These are phyloP conservation scores for Heliconius erato DNA, from an alignment of 2,888 invertebrate species.

Conservation along the genomic window DNA sequence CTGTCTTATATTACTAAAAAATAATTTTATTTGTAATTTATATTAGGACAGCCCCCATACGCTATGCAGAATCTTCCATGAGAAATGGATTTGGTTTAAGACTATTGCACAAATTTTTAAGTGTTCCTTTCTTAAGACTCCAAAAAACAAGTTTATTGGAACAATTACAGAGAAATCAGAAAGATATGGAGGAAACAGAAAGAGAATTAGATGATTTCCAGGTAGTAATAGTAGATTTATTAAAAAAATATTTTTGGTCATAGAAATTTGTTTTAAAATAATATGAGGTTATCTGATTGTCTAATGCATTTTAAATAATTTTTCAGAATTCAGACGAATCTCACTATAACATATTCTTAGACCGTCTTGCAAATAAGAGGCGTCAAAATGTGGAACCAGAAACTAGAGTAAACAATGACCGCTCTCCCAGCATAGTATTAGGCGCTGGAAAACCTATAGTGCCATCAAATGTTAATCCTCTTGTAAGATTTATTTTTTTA, in stretches of 20 bases:
- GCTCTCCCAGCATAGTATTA: conserved; percentile 79
- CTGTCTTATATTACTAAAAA: not conserved
- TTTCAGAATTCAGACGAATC: conserved; percentile 89
- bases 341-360: conserved; percentile 90
- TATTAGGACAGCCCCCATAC: conserved; percentile 87
- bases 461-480: conserved; percentile 76
- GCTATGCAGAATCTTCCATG: conserved; percentile 97
- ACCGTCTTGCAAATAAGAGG: conserved; percentile 90
- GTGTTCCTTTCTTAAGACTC: conserved; percentile 95
- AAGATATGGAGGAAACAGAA: conserved; percentile 91
- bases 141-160: conserved; percentile 93
- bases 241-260: not conserved
- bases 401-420: conserved; percentile 67
- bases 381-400: conserved; percentile 88
- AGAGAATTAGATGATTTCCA: conserved; percentile 91
- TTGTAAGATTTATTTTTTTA: conserved; percentile 61
- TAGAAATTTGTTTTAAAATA: not conserved
- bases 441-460: conserved; percentile 83
- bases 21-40: not conserved
- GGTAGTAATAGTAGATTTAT: conserved; percentile 64
- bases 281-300: not conserved
- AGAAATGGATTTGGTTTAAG: conserved; percentile 97
- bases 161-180: conserved; percentile 93
- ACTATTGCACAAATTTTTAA: conserved; percentile 97
- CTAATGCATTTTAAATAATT: not conserved